Base-by-base conservation (phyloP, 2,888 invertebrate genomes). In the Tipula lateralis region DNA sequence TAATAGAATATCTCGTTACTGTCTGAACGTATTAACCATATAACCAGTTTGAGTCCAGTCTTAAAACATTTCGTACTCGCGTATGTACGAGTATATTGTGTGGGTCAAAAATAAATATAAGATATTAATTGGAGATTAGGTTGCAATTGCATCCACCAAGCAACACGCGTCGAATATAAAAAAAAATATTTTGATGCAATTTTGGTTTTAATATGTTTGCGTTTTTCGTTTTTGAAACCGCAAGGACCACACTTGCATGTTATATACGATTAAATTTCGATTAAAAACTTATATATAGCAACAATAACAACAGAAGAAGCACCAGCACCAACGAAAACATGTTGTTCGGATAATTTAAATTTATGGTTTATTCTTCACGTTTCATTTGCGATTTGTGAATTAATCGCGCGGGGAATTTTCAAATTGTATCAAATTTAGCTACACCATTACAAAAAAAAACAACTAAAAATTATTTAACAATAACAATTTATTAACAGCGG, bases 241-340 rank as follows among this genome's bases (percentile, higher is more conserved):
- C 66, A 66, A 66, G 66, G 66, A 66, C 66, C 66, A 66, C 66
- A 66, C 66, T 66, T 66, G 66, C 66, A 24, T 66, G 66, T 24
- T 66, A n/a, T n/a, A n/a, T n/a, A 66, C 66, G 66, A 66, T 66
- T 66, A 66, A 66, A 66, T 66, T 66, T 66, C 66, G 66, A 66
- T 66, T 66, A 66, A 66, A 50, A 66, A 24, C 12, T 7, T 24
- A 44, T 6, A n/a, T 13, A 39, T 2, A 39, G 3, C 44, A 44
- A 44, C 44, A 44, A 44, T 5, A 9, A 16, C 44, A 50, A 6
- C 16, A n/a, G n/a, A n/a, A n/a, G n/a, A n/a, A n/a, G 16, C 44
- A 66, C 7, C 66, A 66, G 7, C 24, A 24, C 2, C 24, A 66
- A 3, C 16, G 1, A 13, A 50, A 16, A 6, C 16, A 16, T 50